Evolutionary conservation across 2,113 vertebrate species (phyloP).

Genomic region (Neolamprologus modestus): DNA sequence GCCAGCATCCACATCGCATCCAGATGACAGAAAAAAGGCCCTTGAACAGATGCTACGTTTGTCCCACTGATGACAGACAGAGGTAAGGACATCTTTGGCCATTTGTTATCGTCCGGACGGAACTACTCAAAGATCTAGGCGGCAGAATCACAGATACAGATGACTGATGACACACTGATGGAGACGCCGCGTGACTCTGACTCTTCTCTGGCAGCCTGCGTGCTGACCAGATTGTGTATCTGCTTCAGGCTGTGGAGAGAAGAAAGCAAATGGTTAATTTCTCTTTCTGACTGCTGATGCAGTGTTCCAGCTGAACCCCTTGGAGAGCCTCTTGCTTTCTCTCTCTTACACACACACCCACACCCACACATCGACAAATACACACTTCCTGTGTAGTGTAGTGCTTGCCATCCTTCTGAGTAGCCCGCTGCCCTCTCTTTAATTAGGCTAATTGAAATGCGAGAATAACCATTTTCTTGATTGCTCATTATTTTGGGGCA

Average conservation of each 20-base stretch:
- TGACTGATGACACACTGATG: neutral
- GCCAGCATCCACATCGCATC: neutral
- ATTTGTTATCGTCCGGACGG: neutral
- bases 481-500: conserved; percentile 60
- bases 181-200: neutral
- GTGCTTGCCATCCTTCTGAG: conserved; percentile 16
- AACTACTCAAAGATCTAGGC: neutral
- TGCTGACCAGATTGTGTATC: conserved; percentile 23
- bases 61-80: neutral
- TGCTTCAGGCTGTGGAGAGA: neutral
- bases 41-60: neutral
- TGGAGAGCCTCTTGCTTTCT: conserved; percentile 13
- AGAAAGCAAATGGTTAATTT: conserved; percentile 46
- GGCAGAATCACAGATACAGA: neutral
- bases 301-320: conserved; percentile 45
- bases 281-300: conserved; percentile 49
- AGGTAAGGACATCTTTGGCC: neutral
- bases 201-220: neutral
- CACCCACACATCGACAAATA: neutral
- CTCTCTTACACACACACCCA: neutral
- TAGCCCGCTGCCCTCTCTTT: conserved; percentile 50
- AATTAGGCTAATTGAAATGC: conserved; percentile 72
- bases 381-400: neutral
- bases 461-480: conserved; percentile 66
- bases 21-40: neutral